Evolutionary conservation across 2,113 vertebrate species (phyloP), one percentile per base, ranked within the genome.

Genomic region (Cynopterus brachyotis): DNA sequence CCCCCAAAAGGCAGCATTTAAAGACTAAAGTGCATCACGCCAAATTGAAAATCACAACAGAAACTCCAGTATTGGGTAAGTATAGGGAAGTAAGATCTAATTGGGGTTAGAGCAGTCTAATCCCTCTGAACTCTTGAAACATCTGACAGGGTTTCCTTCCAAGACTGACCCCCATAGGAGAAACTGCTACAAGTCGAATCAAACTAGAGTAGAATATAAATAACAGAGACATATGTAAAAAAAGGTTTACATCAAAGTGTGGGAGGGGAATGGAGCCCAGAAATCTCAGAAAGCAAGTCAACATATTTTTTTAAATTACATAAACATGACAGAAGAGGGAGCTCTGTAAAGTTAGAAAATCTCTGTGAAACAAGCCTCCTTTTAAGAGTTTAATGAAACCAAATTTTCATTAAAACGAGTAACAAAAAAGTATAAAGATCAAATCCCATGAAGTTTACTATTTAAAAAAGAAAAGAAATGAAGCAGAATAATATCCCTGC

Each of bases 341-440:
- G 13, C 32, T 94, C 45, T 75, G 16, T 24, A 40, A 79, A 86
- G 16, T 73, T 79, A 50, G 37, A 83, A 88, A 70, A 66, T 53
- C 55, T 50, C 32, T 69, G 47, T 84, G 37, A 89, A 89, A 78
- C 8, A 78, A 72, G 6, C 7, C 24, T 95, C 17, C 19, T 95
- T 87, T 69, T 83, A 66, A 93, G 83, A 79, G 81, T 67, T 67
- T 45, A 53, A 75, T 45, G 75, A 78, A 91, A 69, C 19, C 28
- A 95, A 92, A 70, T 59, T 73, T 64, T 88, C 53, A 73, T 75
- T 82, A 60, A 72, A 94, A 95, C n/a, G 22, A 55, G 6, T 70
- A 81, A 28, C 17, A 76, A 72, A 19, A 96, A 79, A 64, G 8
- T 50, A 59, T 15, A n/a, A 72, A 83, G 32, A 84, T 67, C 37